Evolutionary conservation across 2,113 vertebrate species (phyloP).

Genomic region (Oophaga pumilio): DNA sequence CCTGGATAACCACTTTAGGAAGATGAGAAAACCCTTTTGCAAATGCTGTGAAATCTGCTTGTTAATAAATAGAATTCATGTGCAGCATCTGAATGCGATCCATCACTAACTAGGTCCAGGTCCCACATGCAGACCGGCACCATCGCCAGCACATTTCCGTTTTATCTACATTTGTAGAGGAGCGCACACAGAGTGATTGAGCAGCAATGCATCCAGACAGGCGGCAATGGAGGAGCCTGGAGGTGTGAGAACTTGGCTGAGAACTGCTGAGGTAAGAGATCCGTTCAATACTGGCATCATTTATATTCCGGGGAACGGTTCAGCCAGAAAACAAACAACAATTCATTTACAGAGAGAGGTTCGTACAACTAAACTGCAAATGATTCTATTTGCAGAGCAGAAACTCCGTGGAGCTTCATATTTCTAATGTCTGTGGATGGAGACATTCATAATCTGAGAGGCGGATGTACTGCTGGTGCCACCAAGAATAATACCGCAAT

Average conservation of each 20-base stretch:
- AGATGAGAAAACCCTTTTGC: too few species aligned
- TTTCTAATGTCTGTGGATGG: background rate
- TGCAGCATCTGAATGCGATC: too few species aligned
- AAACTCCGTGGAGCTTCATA: background rate
- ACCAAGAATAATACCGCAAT: background rate
- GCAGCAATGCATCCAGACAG: background rate
- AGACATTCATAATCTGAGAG: background rate
- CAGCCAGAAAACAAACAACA: slow-evolving; percentile 15
- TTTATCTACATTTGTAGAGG: background rate
- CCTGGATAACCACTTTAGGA: too few species aligned
- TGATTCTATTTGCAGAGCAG: background rate
- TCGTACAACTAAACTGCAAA: background rate
- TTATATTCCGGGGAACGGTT: background rate
- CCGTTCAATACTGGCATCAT: background rate
- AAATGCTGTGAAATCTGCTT: too few species aligned
- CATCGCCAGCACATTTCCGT: too few species aligned
- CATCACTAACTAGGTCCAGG: too few species aligned
- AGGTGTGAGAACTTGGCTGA: background rate
- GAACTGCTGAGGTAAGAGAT: background rate
- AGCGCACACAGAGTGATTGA: background rate
- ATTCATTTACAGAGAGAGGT: background rate
- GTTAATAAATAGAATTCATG: too few species aligned
- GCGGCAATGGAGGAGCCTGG: background rate
- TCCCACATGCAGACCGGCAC: too few species aligned
- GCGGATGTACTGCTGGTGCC: background rate